phyloP scores from a whole-genome alignment of 2,888 invertebrate genomes.

The Cephonodes hylas region DNA sequence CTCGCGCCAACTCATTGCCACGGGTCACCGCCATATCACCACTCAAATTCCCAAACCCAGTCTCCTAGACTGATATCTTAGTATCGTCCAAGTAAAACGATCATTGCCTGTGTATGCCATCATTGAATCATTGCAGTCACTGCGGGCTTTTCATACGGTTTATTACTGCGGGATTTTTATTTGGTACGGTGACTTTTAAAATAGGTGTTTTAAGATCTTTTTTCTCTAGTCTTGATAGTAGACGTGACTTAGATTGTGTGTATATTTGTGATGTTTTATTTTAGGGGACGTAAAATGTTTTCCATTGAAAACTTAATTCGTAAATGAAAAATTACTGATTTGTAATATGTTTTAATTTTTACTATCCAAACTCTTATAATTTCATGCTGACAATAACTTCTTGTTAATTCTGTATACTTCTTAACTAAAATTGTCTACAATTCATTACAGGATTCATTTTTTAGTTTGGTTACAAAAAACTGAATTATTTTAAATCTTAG shows the following conservation, averaged over 20 bases:
- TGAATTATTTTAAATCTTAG: neutral
- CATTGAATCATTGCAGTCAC: neutral
- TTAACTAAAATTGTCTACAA: too few relatives aligned
- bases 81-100: neutral
- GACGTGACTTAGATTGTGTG: slow-evolving; percentile 8
- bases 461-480: neutral
- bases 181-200: neutral
- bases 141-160: slow-evolving; percentile 4
- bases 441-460: neutral
- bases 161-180: slow-evolving; percentile 1
- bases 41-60: slow-evolving; percentile 47
- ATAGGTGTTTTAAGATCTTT: neutral
- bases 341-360: neutral
- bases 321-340: neutral
- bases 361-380: neutral
- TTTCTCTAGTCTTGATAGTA: neutral
- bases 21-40: slow-evolving; percentile 50
- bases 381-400: neutral
- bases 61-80: slow-evolving; percentile 12
- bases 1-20: slow-evolving; percentile 59
- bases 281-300: neutral
- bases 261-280: slow-evolving; percentile 6
- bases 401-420: too few relatives aligned
- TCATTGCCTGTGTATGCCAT: neutral
- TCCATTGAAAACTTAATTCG: neutral